A percentile compares a stretch with the other conserved stretches of the same genome.
These are phyloP conservation scores for Schizotus pectinicornis DNA, from an alignment of 2,888 invertebrate genomes.

Conservation along the genomic window DNA sequence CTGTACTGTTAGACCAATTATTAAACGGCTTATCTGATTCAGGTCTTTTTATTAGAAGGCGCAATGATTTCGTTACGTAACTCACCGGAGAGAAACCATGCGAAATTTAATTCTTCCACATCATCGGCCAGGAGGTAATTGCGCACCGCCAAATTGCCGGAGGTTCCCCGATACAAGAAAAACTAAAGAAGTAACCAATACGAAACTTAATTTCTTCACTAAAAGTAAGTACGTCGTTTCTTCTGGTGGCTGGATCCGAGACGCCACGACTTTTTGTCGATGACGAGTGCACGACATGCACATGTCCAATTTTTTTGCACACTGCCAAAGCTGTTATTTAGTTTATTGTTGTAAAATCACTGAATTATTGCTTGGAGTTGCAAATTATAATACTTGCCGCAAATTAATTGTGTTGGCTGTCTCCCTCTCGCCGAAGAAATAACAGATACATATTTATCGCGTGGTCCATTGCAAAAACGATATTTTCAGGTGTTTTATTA, in stretches of 20 bases:
- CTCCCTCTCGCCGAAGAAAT: conserved; percentile 1
- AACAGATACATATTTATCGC: too few species aligned
- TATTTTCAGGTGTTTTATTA: conserved; percentile 27
- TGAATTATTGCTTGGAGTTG: conserved; percentile 9
- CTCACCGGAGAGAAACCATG: conserved; percentile 15
- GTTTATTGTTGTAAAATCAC: conserved; percentile 19
- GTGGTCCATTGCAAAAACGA: conserved; percentile 8
- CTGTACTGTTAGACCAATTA: conserved; percentile 50
- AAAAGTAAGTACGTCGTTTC: too few species aligned
- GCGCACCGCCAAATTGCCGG: neutral
- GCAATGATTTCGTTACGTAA: conserved; percentile 30
- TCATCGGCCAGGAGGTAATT: conserved; percentile 9
- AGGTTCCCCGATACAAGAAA: too few species aligned
- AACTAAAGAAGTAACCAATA: too few species aligned
- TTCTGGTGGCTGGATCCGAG: too few species aligned
- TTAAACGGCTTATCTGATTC: conserved; percentile 49
- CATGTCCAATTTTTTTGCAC: neutral
- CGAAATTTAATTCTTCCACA: conserved; percentile 9
- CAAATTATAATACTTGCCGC: conserved; percentile 14
- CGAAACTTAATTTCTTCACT: too few species aligned
- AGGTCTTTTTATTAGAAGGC: conserved; percentile 25
- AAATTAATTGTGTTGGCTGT: conserved; percentile 3
- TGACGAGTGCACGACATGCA: conserved; percentile 11
- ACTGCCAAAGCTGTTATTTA: conserved; percentile 21
- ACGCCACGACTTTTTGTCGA: neutral